phyloP scores from a whole-genome alignment of 1,140 invertebrate species.

The Cyrtorhinus lividipennis region DNA sequence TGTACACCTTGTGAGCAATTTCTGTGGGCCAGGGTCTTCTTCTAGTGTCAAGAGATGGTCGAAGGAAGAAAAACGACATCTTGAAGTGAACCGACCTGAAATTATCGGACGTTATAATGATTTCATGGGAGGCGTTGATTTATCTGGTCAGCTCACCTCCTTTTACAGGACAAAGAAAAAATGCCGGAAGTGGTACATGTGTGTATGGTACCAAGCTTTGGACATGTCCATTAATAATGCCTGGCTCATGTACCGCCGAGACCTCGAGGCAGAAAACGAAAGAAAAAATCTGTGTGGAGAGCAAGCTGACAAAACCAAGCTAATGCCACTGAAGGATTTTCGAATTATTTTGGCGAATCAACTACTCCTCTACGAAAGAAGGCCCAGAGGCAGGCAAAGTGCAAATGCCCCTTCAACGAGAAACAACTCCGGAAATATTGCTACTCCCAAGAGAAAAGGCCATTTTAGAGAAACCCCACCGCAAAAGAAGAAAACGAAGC shows the following conservation, averaged over 20 bases:
- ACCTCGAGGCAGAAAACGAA: background rate
- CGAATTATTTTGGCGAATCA: background rate
- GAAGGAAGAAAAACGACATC: slow-evolving; percentile 17
- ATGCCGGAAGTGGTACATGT: background rate
- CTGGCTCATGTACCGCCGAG: background rate
- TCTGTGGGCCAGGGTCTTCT: slow-evolving; percentile 29
- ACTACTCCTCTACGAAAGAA: too few species aligned
- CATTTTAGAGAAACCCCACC: too few species aligned
- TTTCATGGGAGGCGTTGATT: slow-evolving; percentile 31
- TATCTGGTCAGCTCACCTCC: background rate
- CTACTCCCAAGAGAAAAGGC: too few species aligned
- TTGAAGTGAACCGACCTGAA: slow-evolving; percentile 11
- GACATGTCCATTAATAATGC: background rate
- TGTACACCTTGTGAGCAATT: slow-evolving; percentile 31
- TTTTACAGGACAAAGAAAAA: background rate
- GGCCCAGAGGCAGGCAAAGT: too few species aligned
- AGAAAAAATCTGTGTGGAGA: too few species aligned
- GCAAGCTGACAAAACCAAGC: background rate
- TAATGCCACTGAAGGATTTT: background rate
- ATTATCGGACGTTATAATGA: slow-evolving; percentile 27
- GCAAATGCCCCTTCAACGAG: too few species aligned
- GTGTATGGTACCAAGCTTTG: background rate
- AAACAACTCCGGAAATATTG: too few species aligned
- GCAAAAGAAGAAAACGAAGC: too few species aligned
- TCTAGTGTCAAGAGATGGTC: slow-evolving; percentile 29